Conservation (phyloP, 2,113 vertebrate species). For the Prunella himalayana region DNA sequence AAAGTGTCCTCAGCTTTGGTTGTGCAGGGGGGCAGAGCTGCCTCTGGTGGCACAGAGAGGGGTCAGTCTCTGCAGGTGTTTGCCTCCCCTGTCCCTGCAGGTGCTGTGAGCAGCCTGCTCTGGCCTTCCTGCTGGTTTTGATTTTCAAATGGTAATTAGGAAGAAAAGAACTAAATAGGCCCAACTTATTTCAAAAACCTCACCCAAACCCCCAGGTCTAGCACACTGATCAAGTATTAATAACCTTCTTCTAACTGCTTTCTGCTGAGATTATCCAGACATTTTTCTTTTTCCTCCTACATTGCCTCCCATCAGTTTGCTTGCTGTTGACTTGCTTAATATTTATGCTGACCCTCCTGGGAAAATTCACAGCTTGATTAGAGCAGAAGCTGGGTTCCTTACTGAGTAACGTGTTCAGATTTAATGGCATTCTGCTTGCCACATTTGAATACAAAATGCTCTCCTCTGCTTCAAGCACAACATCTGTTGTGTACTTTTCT, state of each 20-base stretch:
- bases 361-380: constrained; percentile 52
- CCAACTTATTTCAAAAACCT: not conserved
- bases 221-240: constrained; percentile 31
- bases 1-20: not conserved
- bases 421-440: constrained; percentile 12
- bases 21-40: not conserved
- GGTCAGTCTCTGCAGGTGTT: not conserved
- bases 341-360: constrained; percentile 44
- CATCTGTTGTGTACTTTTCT: not conserved
- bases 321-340: constrained; percentile 37
- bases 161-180: not conserved
- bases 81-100: not conserved
- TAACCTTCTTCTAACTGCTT: constrained; percentile 14
- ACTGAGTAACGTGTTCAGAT: constrained; percentile 11
- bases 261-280: not conserved
- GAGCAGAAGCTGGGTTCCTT: constrained; percentile 25
- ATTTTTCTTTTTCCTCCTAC: not conserved
- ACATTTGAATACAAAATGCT: constrained; percentile 16
- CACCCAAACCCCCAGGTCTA: not conserved
- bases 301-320: constrained; percentile 10
- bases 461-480: not conserved
- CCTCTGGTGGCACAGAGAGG: not conserved
- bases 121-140: not conserved
- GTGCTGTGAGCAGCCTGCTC: not conserved
- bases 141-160: constrained; percentile 6